Base-by-base conservation (phyloP, 2,888 invertebrate species). In the Petrophora chlorosata region DNA sequence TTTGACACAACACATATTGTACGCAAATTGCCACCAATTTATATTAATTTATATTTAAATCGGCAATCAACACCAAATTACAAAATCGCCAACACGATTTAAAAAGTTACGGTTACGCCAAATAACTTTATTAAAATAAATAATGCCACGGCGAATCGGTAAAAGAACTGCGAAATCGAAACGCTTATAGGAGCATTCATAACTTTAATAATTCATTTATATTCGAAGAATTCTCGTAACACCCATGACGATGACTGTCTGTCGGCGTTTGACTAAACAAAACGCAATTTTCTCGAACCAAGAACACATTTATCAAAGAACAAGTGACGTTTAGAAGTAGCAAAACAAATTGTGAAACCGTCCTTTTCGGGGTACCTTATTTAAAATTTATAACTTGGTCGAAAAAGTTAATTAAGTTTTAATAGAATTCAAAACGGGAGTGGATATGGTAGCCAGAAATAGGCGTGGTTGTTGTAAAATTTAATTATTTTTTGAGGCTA, bases 401-500 rank as follows among this genome's bases (percentile, higher is more conserved):
- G 78, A 86, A 88, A 86, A 88, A 88, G 86, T 85, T 90, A 90
- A 90, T 90, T 90, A 90, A 89, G 89, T 88, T 88, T 89, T 90
- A 90, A 90, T 90, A 86, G 89, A 90, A 89, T 85, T 76, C 75
- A 65, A 82, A 84, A 89, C 90, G 73, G 89, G 86, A 89, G 89
- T 89, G 82, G 78, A 77, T 76, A 73, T 87, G 88, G 90, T 90
- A 90, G 90, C 89, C 83, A 87, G 89, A 90, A 90, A 90, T 90
- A 89, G 90, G 90, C 89, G 90, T 89, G 73, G 89, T 64, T 77
- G 83, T 84, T 88, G 85, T 88, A 85, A 90, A 86, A 85, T 85
- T 82, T 87, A 87, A 89, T 89, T 87, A 89, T 83, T 87, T 86
- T 39, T 82, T 79, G 72, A 64, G 68, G 77, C 80, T 85, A 85